A percentile compares a stretch with the other conserved stretches of the same genome.
These are phyloP conservation scores for Paratrypauchen microcephalus DNA, from an alignment of 2,797 vertebrate genomes.

Conservation along the genomic window DNA sequence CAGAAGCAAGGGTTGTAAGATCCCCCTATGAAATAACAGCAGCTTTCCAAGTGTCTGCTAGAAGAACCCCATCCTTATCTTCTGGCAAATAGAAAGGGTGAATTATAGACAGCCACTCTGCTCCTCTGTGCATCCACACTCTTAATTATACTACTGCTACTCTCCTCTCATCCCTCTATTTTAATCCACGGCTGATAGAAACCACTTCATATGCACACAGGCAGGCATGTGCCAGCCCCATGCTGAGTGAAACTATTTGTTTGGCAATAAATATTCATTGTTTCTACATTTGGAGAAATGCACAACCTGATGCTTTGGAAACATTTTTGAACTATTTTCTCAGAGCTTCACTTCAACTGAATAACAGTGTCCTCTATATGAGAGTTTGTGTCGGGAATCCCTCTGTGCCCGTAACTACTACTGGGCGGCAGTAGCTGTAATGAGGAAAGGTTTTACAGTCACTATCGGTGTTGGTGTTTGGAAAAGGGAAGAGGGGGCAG, in stretches of 20 bases:
- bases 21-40: slow-evolving; percentile 53
- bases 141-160: slow-evolving; percentile 66
- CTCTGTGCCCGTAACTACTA: background rate
- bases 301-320: slow-evolving; percentile 21
- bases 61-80: slow-evolving; percentile 40
- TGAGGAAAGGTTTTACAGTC: too few relatives aligned
- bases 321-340: slow-evolving; percentile 8
- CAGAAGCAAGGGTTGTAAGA: slow-evolving; percentile 19
- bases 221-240: slow-evolving; percentile 34
- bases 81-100: slow-evolving; percentile 57
- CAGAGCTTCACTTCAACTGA: background rate
- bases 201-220: slow-evolving; percentile 36
- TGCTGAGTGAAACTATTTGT: slow-evolving; percentile 46
- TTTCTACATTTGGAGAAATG: slow-evolving; percentile 30
- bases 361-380: background rate
- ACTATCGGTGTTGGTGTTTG: too few relatives aligned
- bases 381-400: background rate
- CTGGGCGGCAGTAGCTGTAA: too few relatives aligned
- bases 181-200: slow-evolving; percentile 57
- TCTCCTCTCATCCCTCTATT: slow-evolving; percentile 55
- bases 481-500: too few relatives aligned
- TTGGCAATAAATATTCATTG: slow-evolving; percentile 44
- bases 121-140: slow-evolving; percentile 45
- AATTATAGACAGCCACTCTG: slow-evolving; percentile 64
- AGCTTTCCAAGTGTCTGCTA: slow-evolving; percentile 50